A percentile compares a stretch with the other conserved stretches of the same genome.
Evolutionary conservation across 2,113 vertebrate species (phyloP).

Genomic region (Mungos mungo): DNA sequence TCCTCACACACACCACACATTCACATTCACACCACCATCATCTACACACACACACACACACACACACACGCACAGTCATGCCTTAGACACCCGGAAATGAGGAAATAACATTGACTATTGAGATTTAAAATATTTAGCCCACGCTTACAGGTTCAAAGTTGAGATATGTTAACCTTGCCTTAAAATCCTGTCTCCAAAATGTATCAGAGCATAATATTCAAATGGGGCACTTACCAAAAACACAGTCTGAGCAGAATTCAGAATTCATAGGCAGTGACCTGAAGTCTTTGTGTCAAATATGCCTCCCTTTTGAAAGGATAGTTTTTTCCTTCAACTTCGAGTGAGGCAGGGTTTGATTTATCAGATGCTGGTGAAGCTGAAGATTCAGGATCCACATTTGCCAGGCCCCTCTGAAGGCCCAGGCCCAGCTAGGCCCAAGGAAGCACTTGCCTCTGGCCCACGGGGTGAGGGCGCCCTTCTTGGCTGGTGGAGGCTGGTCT

Average conservation of each 20-base stretch:
- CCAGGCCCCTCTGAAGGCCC: not conserved
- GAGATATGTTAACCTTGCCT: not conserved
- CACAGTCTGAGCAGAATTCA: not conserved
- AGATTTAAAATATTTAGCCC: not conserved
- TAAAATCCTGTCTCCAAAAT: not conserved
- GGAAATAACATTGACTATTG: not conserved
- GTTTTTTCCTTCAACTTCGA: not conserved
- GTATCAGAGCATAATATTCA: not conserved
- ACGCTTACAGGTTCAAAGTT: not conserved
- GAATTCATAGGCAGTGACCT: not conserved
- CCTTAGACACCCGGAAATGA: not conserved
- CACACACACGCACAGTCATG: accelerated
- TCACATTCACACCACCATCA: too few relatives aligned
- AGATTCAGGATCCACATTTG: not conserved
- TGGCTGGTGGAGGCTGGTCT: not conserved
- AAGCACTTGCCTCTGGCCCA: not conserved
- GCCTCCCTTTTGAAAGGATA: not conserved
- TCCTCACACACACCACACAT: not conserved
- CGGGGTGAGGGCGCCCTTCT: not conserved
- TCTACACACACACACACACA: not conserved
- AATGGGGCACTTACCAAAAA: not conserved
- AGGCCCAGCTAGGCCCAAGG: not conserved
- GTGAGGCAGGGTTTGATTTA: not conserved
- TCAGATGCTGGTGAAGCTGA: not conserved
- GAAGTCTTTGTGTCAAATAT: not conserved